A percentile compares a stretch with the other conserved stretches of the same genome.
These are phyloP conservation scores for Camelus dromedarius DNA, from an alignment of 2,113 vertebrate species.

Conservation along the genomic window DNA sequence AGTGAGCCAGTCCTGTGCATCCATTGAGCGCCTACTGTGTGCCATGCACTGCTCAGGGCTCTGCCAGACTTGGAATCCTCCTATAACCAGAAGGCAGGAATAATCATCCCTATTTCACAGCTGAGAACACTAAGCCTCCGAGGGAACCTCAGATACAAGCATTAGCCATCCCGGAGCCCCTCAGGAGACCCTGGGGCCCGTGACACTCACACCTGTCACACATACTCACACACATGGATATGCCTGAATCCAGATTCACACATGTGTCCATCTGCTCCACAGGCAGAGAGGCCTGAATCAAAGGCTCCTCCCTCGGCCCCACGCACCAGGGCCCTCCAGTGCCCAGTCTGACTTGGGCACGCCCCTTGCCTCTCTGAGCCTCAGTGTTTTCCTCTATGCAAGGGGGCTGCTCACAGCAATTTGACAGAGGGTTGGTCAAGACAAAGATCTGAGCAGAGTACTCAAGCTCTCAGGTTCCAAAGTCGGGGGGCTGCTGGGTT, in stretches of 20 bases:
- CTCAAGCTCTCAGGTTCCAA: background rate
- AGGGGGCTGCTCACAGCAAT: background rate
- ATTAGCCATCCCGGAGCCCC: accelerated
- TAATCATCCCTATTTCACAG: background rate
- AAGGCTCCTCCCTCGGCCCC: background rate
- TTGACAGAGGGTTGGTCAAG: background rate
- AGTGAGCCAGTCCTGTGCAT: background rate
- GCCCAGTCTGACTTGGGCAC: background rate
- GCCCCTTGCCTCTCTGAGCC: background rate
- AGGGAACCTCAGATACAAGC: background rate
- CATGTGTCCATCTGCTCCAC: too few relatives aligned
- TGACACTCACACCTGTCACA: background rate
- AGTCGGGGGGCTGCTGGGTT: background rate
- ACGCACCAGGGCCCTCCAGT: too few relatives aligned
- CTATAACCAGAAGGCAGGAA: background rate
- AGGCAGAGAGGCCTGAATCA: background rate
- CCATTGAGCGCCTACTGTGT: background rate
- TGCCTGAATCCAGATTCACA: background rate
- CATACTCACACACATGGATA: background rate
- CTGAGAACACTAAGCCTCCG: background rate
- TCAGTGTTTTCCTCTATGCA: background rate
- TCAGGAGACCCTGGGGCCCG: background rate
- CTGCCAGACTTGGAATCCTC: background rate
- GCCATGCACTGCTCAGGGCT: background rate
- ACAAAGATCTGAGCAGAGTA: background rate